Conservation (phyloP, 2,888 invertebrate species). For the Melanargia galathea region DNA sequence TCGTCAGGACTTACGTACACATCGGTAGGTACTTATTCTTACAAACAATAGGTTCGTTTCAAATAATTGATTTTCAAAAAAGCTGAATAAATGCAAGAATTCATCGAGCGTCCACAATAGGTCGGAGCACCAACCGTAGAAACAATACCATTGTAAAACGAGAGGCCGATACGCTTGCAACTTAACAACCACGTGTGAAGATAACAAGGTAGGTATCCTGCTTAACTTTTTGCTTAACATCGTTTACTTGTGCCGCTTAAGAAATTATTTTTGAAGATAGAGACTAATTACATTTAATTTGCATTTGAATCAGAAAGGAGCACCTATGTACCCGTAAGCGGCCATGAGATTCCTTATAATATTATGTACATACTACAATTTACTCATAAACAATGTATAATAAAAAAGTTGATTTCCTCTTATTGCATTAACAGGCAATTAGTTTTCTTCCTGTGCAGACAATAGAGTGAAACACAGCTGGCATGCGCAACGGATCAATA, state of each 20-base stretch:
- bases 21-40: constrained; percentile 2
- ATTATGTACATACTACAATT: no score
- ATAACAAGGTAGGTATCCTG: constrained; percentile 39
- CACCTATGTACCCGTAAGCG: no score
- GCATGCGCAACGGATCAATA: constrained; percentile 44
- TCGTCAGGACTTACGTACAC: neutral
- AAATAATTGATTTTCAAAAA: constrained; percentile 21
- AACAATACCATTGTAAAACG: constrained; percentile 53
- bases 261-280: no score
- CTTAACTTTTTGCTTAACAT: no score
- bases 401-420: constrained; percentile 66
- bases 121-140: constrained; percentile 40
- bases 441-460: constrained; percentile 70
- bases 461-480: constrained; percentile 68
- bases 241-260: no score
- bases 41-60: constrained; percentile 14
- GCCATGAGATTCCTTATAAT: no score
- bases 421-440: constrained; percentile 66
- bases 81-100: constrained; percentile 26
- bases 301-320: no score
- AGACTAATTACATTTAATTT: no score
- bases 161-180: constrained; percentile 46
- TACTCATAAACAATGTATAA: constrained; percentile 39
- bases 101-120: constrained; percentile 43
- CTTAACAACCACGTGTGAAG: constrained; percentile 48